Evolutionary conservation across 2,113 vertebrate species (phyloP).

Genomic region (Artemisiospiza belli): DNA sequence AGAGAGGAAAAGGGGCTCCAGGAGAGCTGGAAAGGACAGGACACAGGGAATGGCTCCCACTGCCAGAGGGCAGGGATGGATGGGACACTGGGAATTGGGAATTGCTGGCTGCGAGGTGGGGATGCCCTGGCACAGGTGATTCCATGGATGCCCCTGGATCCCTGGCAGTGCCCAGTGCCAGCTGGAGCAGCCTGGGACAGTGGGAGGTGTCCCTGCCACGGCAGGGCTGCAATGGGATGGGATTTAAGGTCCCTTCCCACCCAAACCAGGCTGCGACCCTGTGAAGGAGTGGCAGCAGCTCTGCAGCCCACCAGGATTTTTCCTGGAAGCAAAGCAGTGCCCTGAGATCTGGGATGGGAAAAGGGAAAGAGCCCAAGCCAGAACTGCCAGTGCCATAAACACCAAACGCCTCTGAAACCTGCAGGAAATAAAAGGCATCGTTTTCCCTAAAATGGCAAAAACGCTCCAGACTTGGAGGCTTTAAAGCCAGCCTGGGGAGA

Average conservation of each 20-base stretch:
- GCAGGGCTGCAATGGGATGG: background rate
- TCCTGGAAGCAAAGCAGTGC: background rate
- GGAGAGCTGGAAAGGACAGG: background rate
- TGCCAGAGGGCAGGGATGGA: background rate
- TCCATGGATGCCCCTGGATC: background rate
- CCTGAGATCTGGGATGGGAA: background rate
- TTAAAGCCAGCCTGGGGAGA: background rate
- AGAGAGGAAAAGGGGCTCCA: background rate
- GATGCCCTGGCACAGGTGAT: background rate
- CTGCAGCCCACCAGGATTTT: background rate
- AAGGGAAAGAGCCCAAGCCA: too few relatives aligned
- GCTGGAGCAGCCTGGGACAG: background rate
- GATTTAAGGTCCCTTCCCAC: background rate
- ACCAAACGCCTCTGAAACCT: background rate
- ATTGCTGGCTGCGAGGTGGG: background rate
- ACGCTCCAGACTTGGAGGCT: background rate
- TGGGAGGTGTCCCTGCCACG: background rate
- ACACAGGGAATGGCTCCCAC: background rate
- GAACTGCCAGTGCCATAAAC: background rate
- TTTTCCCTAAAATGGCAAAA: background rate
- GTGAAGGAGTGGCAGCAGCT: background rate
- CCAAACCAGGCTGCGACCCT: too few relatives aligned
- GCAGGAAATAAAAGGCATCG: fast-evolving
- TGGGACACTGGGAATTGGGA: background rate
- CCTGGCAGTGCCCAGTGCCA: fast-evolving